Evolutionary conservation across 2,797 vertebrate genomes (phyloP), one percentile per base, ranked within the genome.

Genomic region (Epinephelus malabaricus): DNA sequence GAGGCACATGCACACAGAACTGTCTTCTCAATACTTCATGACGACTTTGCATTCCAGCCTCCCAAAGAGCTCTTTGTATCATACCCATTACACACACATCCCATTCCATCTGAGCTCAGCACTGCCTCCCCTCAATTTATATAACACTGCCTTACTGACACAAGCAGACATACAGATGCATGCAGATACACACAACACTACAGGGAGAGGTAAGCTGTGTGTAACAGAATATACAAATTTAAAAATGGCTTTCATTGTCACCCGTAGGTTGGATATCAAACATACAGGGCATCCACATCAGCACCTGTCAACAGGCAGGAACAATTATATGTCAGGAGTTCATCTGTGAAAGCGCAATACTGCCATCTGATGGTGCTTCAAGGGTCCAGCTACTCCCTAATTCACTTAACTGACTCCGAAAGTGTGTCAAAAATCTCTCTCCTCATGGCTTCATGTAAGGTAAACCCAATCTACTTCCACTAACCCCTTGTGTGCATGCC

Each of bases 11-110:
- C 84, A 76, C 79, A 84, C 78, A 63, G 75, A 79, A 78, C 43
- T 27, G 67, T 85, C 82, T 86, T 81, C 79, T 75, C 79, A 76
- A 83, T 76, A 64, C 67, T 90, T 90, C 70, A 79, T 93, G 91
- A 94, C 88, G 88, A 87, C 71, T 78, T 80, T 84, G 82, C 91
- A 93, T 92, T 93, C 92, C 89, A 81, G 60, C 53, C 76, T 85
- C 85, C 90, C 76, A 94, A 94, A 93, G 93, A 91, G 83, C 88
- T 86, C 92, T 94, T 95, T 95, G 94, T 95, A 79, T 87, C 56
- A 81, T 10, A 76, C 50, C 76, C 79, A 84, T 85, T 76, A 91
- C 76, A 82, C 84, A 60, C 70, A 74, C 64, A 66, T 34, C 66
- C 67, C 53, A 71, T 71, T 78, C 71, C 68, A 79, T 77, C 74